Evolutionary conservation across 2,797 vertebrate genomes (phyloP), one percentile per base, ranked within the genome.

Genomic region (Lacerta agilis): DNA sequence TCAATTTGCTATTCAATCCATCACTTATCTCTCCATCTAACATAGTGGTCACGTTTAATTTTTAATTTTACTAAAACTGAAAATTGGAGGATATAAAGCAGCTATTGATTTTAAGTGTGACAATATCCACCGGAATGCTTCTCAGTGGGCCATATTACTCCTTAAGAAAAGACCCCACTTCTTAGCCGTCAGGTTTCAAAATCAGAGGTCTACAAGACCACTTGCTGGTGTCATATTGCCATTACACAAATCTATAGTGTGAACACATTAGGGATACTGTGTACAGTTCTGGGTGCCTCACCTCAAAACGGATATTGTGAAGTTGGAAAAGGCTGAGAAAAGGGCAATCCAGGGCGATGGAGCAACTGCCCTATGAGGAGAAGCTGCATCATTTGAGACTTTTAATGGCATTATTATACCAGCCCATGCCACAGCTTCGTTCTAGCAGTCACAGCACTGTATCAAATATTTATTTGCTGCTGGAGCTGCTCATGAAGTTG

Each of bases 1-100:
- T 95, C 94, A 95, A 89, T 95, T 91, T 93, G 79, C 82, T 93
- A 94, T 91, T 55, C 49, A 55, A 15, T 55, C 49, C 49, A 55
- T 89, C 41, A 93, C 82, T 90, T 94, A 79, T 72, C 66, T 61
- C 45, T n/a, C 41, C 27, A 83, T 83, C 66, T 87, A 72, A 41
- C 49, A 58, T 23, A 3, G n/a, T 73, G 69, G 18, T 9, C 25
- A 69, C 10, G 29, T 69, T 29, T 33, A 3, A 67, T 55, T 73
- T 36, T 55, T 66, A 4, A 78, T 45, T 45, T 33, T 41, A 86
- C 61, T 36, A 33, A 78, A 86, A 67, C 58, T 33, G 72, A 3
- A 90, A 87, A 33, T 55, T 82, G 29, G 61, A 93, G 61, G 86
- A 91, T 88, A 87, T 15, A 89, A 55, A 90, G 8, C 29, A 87